Evolutionary conservation across 2,888 invertebrate species (phyloP).

Genomic region (Didymodactylos carnosus): DNA sequence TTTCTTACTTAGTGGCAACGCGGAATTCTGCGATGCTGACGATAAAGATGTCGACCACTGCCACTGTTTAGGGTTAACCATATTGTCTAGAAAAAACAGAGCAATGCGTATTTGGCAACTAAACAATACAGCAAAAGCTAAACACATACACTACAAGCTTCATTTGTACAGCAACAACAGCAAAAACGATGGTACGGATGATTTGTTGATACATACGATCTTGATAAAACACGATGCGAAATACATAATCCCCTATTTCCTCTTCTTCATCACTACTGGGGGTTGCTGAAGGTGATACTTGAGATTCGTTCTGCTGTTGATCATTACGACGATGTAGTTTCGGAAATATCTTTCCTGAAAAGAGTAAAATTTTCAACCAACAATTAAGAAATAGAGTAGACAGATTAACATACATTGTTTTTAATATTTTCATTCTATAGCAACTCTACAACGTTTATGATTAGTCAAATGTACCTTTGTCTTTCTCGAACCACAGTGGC

Average conservation of each 20-base stretch:
- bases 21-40: too few relatives aligned
- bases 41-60: too few relatives aligned
- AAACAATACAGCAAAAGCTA: neutral
- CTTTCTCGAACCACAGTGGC: slow-evolving; percentile 71
- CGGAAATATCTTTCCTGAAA: slow-evolving; percentile 43
- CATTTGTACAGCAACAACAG: neutral
- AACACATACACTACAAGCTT: neutral
- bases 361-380: neutral
- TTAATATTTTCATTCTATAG: neutral
- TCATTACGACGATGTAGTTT: slow-evolving; percentile 26
- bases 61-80: neutral
- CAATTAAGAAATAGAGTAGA: neutral
- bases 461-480: slow-evolving; percentile 43
- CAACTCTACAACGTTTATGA: neutral
- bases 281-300: neutral
- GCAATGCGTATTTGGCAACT: neutral
- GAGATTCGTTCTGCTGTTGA: too few relatives aligned
- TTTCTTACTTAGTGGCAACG: too few relatives aligned
- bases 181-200: too few relatives aligned
- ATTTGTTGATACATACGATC: neutral
- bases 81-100: neutral
- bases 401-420: neutral
- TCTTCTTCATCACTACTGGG: neutral
- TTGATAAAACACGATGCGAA: slow-evolving; percentile 49
- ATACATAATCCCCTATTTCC: slow-evolving; percentile 48